Evolutionary conservation across 2,888 invertebrate species (phyloP), one percentile per base, ranked within the genome.

Genomic region (Drosophila kambysellisi): DNA sequence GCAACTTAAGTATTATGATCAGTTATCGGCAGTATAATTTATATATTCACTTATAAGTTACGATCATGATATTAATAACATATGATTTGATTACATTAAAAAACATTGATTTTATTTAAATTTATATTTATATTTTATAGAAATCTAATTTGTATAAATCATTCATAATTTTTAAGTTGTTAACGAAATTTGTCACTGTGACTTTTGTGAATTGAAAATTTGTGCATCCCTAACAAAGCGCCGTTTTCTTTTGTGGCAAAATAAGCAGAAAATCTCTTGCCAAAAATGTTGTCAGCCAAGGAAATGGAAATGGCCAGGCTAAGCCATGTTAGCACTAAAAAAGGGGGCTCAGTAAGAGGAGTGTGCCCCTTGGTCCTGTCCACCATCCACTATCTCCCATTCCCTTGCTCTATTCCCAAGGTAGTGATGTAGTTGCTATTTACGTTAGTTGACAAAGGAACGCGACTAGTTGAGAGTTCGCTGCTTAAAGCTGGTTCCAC

Each of bases 201-300:
- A 59, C 43, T 61, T 61, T 41, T 20, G 12, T 50, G 58, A 56
- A 50, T 66, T 53, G 12, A n/a, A 51, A 33, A 53, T 58, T 53
- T 60, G 59, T 57, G 57, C 66, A 77, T 70, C 79, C 71, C 66
- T 74, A 48, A 51, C 29, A 41, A 32, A 54, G 59, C 61, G 32
- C 79, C 70, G 76, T 68, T 71, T 81, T 69, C 69, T 76, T 91
- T 87, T 85, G 82, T 65, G 79, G 83, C 85, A 90, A 91, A 86
- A 87, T 90, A 91, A 91, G 90, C 91, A 91, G 91, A 91, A 91
- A 90, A 91, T 91, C 79, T 81, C 77, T 89, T 92, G 91, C 91
- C 91, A 91, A 91, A 87, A 92, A 90, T 91, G 15, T 87, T 85
- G 83, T 79, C 85, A 91, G 79, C 68, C 79, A 74, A 69, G 82